Evolutionary conservation across 2,113 vertebrate species (phyloP).

Genomic region (Eurystomus gularis): DNA sequence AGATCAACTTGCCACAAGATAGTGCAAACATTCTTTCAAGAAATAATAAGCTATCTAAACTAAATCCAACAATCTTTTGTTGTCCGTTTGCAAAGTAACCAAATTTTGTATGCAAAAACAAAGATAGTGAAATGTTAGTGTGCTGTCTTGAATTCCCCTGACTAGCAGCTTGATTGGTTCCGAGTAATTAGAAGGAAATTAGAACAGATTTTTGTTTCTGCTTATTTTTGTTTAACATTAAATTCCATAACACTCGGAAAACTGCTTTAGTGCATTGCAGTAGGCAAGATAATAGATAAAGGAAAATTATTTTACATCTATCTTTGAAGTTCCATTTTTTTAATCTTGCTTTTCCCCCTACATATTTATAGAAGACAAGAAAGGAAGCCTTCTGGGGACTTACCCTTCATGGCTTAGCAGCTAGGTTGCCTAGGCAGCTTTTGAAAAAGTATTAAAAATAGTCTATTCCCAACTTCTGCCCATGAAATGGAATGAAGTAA

Average conservation of each 20-base stretch:
- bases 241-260: background rate
- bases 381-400: conserved; percentile 21
- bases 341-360: background rate
- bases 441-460: conserved; percentile 3
- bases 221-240: conserved; percentile 43
- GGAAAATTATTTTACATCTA: conserved; percentile 25
- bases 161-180: background rate
- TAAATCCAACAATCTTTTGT: background rate
- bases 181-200: conserved; percentile 29
- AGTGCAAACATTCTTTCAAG: background rate
- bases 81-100: background rate
- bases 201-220: conserved; percentile 19
- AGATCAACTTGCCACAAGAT: background rate
- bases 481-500: background rate
- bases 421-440: conserved; percentile 6
- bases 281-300: conserved; percentile 29
- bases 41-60: background rate
- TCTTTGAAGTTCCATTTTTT: background rate
- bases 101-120: background rate
- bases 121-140: background rate
- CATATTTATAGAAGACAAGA: background rate
- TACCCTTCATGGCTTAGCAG: conserved; percentile 10
- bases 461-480: background rate
- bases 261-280: background rate
- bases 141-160: background rate